These are phyloP conservation scores for Psilanteris sp. DNA, from an alignment of 1,140 invertebrate genomes.

Conservation along the genomic window DNA sequence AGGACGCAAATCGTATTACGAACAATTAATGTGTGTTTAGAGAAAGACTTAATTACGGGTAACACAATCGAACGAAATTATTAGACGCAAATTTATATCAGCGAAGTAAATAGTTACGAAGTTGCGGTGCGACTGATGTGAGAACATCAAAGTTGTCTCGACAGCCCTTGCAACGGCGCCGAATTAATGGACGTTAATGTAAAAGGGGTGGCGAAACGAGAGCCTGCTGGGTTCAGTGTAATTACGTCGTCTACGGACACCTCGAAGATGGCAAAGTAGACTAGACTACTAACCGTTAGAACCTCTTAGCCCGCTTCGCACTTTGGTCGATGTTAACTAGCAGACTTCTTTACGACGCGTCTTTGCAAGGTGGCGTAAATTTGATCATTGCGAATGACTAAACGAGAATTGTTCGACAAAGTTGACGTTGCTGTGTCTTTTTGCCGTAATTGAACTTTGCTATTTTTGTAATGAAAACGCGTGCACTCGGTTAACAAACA, in stretches of 20 bases:
- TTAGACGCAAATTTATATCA: constrained; percentile 40
- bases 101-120: constrained; percentile 45
- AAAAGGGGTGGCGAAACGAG: constrained; percentile 64
- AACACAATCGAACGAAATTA: constrained; percentile 12
- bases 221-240: constrained; percentile 53
- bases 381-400: too few species aligned
- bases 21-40: not conserved
- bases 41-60: constrained; percentile 10
- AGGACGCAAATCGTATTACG: not conserved
- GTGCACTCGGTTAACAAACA: too few species aligned
- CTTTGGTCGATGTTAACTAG: constrained; percentile 17
- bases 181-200: constrained; percentile 61
- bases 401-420: too few species aligned
- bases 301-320: constrained; percentile 35
- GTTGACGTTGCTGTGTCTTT: too few species aligned
- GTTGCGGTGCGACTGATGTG: constrained; percentile 46
- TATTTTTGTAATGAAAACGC: too few species aligned
- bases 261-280: constrained; percentile 56
- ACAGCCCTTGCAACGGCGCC: constrained; percentile 57
- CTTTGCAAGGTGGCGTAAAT: too few species aligned
- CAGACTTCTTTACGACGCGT: constrained; percentile 15
- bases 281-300: constrained; percentile 49
- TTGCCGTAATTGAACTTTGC: too few species aligned
- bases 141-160: constrained; percentile 63
- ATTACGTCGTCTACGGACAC: constrained; percentile 66